A percentile compares a stretch with the other conserved stretches of the same genome.
These are phyloP conservation scores for Sebastes goodei DNA, from an alignment of 2,797 vertebrate genomes.

Conservation along the genomic window DNA sequence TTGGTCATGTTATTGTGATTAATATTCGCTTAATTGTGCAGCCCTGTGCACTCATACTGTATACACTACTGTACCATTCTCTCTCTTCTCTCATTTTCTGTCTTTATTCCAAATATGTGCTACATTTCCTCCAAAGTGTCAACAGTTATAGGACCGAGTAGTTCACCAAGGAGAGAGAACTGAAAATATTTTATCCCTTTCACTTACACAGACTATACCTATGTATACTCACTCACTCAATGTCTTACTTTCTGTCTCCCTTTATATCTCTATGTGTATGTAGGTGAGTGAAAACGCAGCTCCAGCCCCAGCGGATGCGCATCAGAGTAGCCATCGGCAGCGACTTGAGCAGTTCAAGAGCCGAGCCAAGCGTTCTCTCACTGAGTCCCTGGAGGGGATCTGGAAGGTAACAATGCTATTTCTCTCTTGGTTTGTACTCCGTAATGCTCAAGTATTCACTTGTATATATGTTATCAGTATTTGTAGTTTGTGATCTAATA, in stretches of 20 bases:
- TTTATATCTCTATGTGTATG: neutral
- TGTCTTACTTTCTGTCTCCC: neutral
- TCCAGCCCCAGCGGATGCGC: constrained; percentile 61
- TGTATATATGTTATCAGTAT: neutral
- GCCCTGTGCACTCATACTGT: no score
- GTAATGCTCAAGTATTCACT: neutral
- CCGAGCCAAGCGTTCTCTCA: constrained; percentile 93
- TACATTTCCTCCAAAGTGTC: neutral
- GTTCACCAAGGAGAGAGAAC: neutral
- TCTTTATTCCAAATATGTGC: neutral
- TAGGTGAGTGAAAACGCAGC: constrained; percentile 62
- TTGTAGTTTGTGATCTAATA: neutral
- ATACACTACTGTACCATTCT: neutral
- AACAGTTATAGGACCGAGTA: neutral
- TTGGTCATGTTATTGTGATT: no score
- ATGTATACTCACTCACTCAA: neutral
- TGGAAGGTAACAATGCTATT: constrained; percentile 78
- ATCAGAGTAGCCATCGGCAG: constrained; percentile 85
- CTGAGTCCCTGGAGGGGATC: constrained; percentile 92
- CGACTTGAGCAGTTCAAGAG: constrained; percentile 92
- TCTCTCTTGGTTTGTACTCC: neutral
- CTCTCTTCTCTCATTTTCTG: neutral
- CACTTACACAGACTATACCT: neutral
- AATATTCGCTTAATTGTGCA: no score
- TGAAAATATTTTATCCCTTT: neutral